phyloP scores from a whole-genome alignment of 2,888 invertebrate species.

The Calliopum simillimum region DNA sequence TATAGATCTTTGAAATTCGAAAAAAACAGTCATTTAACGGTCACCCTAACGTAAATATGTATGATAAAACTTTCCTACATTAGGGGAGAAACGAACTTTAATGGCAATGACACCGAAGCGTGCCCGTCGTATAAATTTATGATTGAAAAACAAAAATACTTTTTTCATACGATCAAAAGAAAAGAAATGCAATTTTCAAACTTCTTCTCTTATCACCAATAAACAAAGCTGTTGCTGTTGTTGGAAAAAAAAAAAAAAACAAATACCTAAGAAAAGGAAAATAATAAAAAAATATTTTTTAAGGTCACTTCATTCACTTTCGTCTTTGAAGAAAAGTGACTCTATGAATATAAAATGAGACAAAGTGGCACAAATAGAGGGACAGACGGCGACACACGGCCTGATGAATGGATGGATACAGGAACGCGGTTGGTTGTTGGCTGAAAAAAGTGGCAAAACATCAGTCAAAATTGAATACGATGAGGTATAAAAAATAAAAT shows the following conservation, averaged over 20 bases:
- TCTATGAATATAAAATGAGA: slow-evolving; percentile 22
- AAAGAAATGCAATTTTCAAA: not conserved
- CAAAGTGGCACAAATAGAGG: slow-evolving; percentile 9
- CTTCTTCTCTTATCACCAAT: no score
- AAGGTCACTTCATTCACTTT: slow-evolving; percentile 47
- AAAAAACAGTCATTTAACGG: no score
- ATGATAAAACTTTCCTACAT: not conserved
- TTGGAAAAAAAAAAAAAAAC: not conserved
- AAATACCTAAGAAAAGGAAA: slow-evolving; percentile 24
- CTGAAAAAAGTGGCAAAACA: slow-evolving; percentile 3
- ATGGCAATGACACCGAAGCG: slow-evolving; percentile 44
- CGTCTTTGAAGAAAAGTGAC: slow-evolving; percentile 33
- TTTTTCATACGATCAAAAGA: not conserved
- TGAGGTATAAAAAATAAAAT: not conserved
- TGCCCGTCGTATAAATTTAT: slow-evolving; percentile 29
- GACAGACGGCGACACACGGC: not conserved
- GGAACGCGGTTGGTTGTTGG: not conserved
- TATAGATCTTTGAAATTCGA: no score
- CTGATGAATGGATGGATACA: not conserved
- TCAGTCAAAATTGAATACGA: slow-evolving; percentile 5
- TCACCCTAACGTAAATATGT: no score
- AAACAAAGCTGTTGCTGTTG: not conserved
- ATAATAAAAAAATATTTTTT: slow-evolving; percentile 33
- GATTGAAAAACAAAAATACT: slow-evolving; percentile 2
- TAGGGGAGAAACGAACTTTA: slow-evolving; percentile 29